A percentile compares a stretch with the other conserved stretches of the same genome.
Conservation (phyloP, 2,113 vertebrate genomes). For the Hemiprocne comata region DNA sequence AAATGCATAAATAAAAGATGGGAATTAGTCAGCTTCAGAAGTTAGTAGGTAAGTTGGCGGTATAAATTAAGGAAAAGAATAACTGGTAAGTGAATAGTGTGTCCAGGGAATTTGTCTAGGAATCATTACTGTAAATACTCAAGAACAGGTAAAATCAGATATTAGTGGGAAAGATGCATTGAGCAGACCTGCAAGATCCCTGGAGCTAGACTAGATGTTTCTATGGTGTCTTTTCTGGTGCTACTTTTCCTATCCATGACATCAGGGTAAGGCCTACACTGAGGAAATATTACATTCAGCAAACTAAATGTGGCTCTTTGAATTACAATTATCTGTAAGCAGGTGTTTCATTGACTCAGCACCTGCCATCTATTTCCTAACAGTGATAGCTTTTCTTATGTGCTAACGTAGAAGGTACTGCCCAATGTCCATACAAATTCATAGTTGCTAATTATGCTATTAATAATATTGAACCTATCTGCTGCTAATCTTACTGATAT, state of each 20-base stretch:
- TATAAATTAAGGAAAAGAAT: not conserved
- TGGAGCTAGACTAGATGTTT: not conserved
- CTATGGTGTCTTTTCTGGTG: not conserved
- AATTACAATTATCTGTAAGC: not conserved
- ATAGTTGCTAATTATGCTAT: constrained; percentile 21
- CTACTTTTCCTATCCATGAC: not conserved
- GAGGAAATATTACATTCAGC: not conserved
- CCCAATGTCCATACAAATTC: not conserved
- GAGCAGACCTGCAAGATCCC: not conserved
- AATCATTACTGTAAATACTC: not conserved
- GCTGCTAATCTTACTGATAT: constrained; percentile 42
- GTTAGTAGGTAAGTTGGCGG: not conserved
- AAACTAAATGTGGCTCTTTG: not conserved
- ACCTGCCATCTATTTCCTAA: not conserved
- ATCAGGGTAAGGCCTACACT: not conserved
- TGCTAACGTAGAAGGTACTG: not conserved
- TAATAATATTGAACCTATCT: constrained; percentile 40
- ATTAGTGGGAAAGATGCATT: not conserved
- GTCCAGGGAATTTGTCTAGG: not conserved
- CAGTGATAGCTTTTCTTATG: not conserved
- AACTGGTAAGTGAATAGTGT: not conserved
- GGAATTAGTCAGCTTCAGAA: constrained; percentile 10
- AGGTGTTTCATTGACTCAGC: constrained; percentile 28
- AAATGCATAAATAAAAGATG: constrained; percentile 33
- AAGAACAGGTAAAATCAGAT: not conserved